Evolutionary conservation across 2,113 vertebrate species (phyloP).

Genomic region (Notarius lentiginosus): DNA sequence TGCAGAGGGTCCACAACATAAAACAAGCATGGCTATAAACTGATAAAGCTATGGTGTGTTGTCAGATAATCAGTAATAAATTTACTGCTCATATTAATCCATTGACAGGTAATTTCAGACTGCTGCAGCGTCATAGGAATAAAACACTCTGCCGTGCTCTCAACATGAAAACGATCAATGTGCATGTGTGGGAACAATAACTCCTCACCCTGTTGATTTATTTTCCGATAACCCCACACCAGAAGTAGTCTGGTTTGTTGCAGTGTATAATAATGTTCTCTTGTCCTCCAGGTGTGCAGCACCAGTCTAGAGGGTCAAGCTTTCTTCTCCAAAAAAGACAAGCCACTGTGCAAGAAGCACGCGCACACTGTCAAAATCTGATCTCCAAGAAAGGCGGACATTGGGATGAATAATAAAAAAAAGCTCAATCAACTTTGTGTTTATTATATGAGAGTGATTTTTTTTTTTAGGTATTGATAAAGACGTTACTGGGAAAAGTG

Average conservation of each 20-base stretch:
- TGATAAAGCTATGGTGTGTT: not conserved
- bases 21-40: not conserved
- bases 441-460: not conserved
- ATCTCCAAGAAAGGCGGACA: constrained; percentile 46
- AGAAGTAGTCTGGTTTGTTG: not conserved
- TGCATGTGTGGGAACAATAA: no score
- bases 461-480: constrained; percentile 1
- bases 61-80: no score
- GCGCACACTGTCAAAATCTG: constrained; percentile 88
- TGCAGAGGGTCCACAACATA: not conserved
- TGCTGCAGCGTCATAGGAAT: not conserved
- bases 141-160: not conserved
- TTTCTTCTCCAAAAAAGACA: constrained; percentile 98
- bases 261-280: not conserved
- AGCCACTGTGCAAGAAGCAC: constrained; percentile 96
- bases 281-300: constrained; percentile 81
- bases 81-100: no score
- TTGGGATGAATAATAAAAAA: not conserved
- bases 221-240: not conserved
- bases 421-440: constrained; percentile 43
- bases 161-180: not conserved
- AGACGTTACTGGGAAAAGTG: constrained; percentile 1
- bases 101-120: no score
- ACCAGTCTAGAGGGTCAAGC: constrained; percentile 89
- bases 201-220: not conserved